Conservation (phyloP, 1,140 invertebrate genomes). For the Bombus affinis region DNA sequence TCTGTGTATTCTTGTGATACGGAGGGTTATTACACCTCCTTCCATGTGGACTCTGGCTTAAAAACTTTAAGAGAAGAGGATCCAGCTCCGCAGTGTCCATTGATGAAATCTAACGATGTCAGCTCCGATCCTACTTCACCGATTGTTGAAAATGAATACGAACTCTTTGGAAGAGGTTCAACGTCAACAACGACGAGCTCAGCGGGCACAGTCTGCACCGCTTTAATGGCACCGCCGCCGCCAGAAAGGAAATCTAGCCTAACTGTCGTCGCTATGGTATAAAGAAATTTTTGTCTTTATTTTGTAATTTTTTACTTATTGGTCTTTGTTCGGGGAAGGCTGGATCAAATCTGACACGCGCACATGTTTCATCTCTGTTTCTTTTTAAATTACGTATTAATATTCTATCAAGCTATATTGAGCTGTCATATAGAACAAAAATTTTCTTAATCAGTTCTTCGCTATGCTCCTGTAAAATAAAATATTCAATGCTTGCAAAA, state of each 20-base stretch:
- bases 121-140: conserved; percentile 82
- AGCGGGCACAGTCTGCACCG: conserved; percentile 93
- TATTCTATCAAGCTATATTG: no score
- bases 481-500: neutral
- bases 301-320: neutral
- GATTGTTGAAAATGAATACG: conserved; percentile 92
- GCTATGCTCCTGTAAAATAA: neutral
- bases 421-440: no score
- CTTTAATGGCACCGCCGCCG: conserved; percentile 88
- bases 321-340: neutral
- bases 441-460: no score
- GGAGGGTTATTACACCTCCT: conserved; percentile 98
- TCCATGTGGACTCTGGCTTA: conserved; percentile 97
- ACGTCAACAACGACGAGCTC: conserved; percentile 95
- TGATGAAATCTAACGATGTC: conserved; percentile 76
- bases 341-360: neutral
- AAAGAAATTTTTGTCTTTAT: neutral
- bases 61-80: conserved; percentile 93
- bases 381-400: no score
- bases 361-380: neutral
- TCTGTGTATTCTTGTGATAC: conserved; percentile 98
- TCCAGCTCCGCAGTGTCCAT: conserved; percentile 73
- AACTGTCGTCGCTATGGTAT: conserved; percentile 81
- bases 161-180: conserved; percentile 93
- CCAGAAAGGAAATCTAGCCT: conserved; percentile 88